phyloP scores from a whole-genome alignment of 2,888 invertebrate species.

The Linnaemya tessellans region DNA sequence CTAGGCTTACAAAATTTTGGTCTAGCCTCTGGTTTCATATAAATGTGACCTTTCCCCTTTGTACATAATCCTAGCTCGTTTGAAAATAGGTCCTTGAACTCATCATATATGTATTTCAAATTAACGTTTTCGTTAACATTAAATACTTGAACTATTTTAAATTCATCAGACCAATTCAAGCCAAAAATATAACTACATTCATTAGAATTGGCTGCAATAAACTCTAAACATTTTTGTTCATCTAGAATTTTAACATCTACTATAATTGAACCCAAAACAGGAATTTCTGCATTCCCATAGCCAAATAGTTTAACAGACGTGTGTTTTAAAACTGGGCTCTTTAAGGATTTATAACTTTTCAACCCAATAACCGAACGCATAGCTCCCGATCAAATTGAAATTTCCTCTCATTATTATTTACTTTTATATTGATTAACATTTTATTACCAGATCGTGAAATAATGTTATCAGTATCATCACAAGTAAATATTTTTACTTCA shows the following conservation, averaged over 20 bases:
- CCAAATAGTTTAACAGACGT: not conserved
- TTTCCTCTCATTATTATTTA: not conserved
- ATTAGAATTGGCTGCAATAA: not conserved
- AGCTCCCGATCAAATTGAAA: no score
- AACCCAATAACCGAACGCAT: not conserved
- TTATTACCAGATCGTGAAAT: conserved; percentile 8
- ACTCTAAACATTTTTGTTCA: no score
- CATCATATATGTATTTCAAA: not conserved
- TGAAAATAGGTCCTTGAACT: not conserved
- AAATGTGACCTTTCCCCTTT: not conserved
- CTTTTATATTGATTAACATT: not conserved
- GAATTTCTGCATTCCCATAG: no score
- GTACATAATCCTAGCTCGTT: not conserved
- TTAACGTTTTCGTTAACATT: not conserved
- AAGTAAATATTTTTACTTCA: not conserved
- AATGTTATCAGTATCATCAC: not conserved
- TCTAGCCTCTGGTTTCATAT: not conserved
- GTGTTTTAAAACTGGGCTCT: not conserved
- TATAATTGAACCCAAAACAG: no score
- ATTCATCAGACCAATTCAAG: not conserved
- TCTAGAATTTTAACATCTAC: no score
- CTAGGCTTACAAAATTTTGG: not conserved
- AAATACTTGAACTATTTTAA: not conserved
- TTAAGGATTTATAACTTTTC: not conserved
- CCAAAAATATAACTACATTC: not conserved